Evolutionary conservation across 2,888 invertebrate genomes (phyloP).

Genomic region (Plemyria rubiginata): DNA sequence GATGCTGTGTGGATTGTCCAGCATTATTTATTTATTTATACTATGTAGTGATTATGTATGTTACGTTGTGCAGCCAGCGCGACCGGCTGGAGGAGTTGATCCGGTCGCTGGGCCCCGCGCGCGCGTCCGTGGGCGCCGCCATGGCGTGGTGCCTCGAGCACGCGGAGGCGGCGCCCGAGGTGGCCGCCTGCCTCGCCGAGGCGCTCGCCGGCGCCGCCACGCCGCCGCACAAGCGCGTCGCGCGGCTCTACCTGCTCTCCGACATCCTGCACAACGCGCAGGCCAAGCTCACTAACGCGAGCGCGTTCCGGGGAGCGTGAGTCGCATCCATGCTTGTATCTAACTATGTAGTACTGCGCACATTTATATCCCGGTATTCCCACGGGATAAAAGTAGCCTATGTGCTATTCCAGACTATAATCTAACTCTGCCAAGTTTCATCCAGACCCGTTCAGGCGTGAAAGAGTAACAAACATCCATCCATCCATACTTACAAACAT

Average conservation of each 20-base stretch:
- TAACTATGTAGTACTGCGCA: too few species aligned
- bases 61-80: slow-evolving; percentile 92
- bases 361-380: too few species aligned
- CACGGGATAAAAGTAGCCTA: too few species aligned
- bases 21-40: too few species aligned
- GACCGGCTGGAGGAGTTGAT: slow-evolving; percentile 96
- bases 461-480: too few species aligned
- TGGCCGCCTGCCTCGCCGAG: slow-evolving; percentile 96
- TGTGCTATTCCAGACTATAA: too few species aligned
- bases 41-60: too few species aligned
- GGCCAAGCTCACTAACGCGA: slow-evolving; percentile 97
- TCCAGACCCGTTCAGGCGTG: too few species aligned
- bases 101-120: slow-evolving; percentile 92
- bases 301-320: slow-evolving; percentile 94
- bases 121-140: slow-evolving; percentile 93
- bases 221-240: slow-evolving; percentile 94
- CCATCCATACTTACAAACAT: too few species aligned
- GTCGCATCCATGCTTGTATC: slow-evolving; percentile 56
- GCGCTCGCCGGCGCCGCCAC: slow-evolving; percentile 92
- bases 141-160: slow-evolving; percentile 99
- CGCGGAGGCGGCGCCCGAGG: slow-evolving; percentile 98
- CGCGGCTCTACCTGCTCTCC: slow-evolving; percentile 96
- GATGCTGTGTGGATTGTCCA: too few species aligned
- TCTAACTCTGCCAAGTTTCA: too few species aligned
- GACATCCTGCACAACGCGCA: slow-evolving; percentile 99